Base-by-base conservation (phyloP, 1,140 invertebrate species). In the Drosophila littoralis region DNA sequence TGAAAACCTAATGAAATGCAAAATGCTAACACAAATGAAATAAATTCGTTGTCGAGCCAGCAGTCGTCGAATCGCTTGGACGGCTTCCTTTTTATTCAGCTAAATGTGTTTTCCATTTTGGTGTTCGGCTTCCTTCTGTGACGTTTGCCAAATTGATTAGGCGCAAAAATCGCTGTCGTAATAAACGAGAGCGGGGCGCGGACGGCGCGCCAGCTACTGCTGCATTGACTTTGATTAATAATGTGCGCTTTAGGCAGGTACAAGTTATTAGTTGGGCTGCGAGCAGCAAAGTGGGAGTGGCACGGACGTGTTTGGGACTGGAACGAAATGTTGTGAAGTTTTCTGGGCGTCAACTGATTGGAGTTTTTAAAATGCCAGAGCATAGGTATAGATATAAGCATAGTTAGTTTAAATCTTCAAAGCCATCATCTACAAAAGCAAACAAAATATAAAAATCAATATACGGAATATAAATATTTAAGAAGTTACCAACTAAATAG, bases 1-100 rank as follows among this genome's bases (percentile, higher is more conserved):
- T 90, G 88, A 90, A 90, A 90, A 90, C 82, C 79, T 91, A 90
- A 90, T 90, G 88, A 91, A 90, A 90, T 90, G 86, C 86, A 90
- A 90, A 90, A 90, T 89, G 84, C 84, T 89, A 89, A 89, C 80
- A 90, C 88, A 90, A 90, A 90, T 90, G 88, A 90, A 90, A 90
- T 90, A 90, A 90, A 90, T 90, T 90, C 70, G 67, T 63, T 69
- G 69, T 79, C 74, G 75, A 84, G 22, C 22, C 22, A 28, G 67
- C 60, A 70, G 55, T 64, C 70, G 71, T 79, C 58, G 72, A 38
- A 67, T 67, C 63, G 51, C 68, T 70, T 79, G 51, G 52, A 51
- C 52, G 58, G 46, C 70, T 52, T 40, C 66, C 32, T 58, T 66
- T 45, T 43, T 32, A 22, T 38, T 12, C 66, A 15, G n/a, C 45